A percentile compares a stretch with the other conserved stretches of the same genome.
Conservation (phyloP, 2,797 vertebrate species). For the Chaunax sp. region DNA sequence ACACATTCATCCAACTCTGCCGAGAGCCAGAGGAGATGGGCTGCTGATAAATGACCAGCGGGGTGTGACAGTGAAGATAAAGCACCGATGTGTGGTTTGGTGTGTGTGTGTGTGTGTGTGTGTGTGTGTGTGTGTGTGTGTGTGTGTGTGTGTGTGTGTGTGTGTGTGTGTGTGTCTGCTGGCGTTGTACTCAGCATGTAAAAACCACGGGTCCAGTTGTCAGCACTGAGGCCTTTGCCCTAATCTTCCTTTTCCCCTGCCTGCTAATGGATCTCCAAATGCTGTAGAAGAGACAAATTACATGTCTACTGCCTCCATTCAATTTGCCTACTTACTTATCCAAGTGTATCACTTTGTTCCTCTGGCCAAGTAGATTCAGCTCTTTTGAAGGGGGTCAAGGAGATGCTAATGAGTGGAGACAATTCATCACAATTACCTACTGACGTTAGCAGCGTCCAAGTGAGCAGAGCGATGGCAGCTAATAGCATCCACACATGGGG, state of each 20-base stretch:
- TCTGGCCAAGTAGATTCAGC: slow-evolving; percentile 73
- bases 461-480: slow-evolving; percentile 37
- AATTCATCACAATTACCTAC: slow-evolving; percentile 75
- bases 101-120: not conserved
- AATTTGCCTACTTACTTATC: slow-evolving; percentile 61
- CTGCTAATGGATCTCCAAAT: slow-evolving; percentile 58
- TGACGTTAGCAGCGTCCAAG: slow-evolving; percentile 21
- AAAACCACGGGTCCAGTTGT: slow-evolving; percentile 34
- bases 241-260: slow-evolving; percentile 45
- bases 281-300: slow-evolving; percentile 62
- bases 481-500: slow-evolving; percentile 18
- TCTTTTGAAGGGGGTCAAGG: slow-evolving; percentile 49
- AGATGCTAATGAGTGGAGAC: slow-evolving; percentile 60
- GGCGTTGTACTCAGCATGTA: slow-evolving; percentile 7
- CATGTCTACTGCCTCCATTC: slow-evolving; percentile 49
- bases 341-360: slow-evolving; percentile 59
- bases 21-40: slow-evolving; percentile 16
- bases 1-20: slow-evolving; percentile 51
- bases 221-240: slow-evolving; percentile 36
- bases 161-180: not conserved
- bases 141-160: slow-evolving; percentile 8
- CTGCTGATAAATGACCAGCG: slow-evolving; percentile 41
- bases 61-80: slow-evolving; percentile 44
- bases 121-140: slow-evolving; percentile 4
- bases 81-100: not conserved